These are phyloP conservation scores for Circaetus gallicus DNA, from an alignment of 2,113 vertebrate genomes.

Conservation along the genomic window DNA sequence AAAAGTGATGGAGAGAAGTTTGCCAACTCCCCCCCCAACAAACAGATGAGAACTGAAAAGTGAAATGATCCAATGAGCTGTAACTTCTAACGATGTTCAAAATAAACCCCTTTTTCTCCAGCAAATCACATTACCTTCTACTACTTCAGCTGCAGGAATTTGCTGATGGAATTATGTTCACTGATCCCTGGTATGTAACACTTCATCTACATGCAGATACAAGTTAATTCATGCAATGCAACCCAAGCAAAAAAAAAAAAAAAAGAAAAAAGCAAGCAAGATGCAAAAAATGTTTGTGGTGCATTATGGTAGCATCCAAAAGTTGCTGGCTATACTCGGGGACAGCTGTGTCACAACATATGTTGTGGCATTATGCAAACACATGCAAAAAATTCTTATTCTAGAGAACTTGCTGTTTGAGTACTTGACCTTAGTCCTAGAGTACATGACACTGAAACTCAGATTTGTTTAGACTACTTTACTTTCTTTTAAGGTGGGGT, in stretches of 20 bases:
- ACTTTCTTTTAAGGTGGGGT: neutral
- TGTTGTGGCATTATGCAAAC: neutral
- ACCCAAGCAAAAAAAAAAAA: neutral
- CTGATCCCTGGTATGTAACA: neutral
- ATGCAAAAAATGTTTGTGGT: neutral
- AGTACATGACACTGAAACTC: neutral
- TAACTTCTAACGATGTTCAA: neutral
- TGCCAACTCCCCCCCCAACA: neutral
- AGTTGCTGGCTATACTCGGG: neutral
- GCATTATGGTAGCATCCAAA: neutral
- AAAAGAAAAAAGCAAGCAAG: neutral
- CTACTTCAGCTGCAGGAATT: neutral
- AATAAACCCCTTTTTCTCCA: neutral
- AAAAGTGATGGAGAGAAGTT: neutral
- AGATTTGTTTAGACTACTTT: neutral
- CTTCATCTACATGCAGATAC: fast-evolving
- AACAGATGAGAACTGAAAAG: neutral
- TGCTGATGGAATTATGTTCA: neutral
- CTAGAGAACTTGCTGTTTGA: neutral
- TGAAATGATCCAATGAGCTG: neutral
- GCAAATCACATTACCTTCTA: neutral
- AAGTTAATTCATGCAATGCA: neutral
- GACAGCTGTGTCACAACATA: neutral
- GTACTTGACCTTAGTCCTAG: neutral
- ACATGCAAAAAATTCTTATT: neutral